Evolutionary conservation across 2,113 vertebrate species (phyloP).

Genomic region (Martes martes): DNA sequence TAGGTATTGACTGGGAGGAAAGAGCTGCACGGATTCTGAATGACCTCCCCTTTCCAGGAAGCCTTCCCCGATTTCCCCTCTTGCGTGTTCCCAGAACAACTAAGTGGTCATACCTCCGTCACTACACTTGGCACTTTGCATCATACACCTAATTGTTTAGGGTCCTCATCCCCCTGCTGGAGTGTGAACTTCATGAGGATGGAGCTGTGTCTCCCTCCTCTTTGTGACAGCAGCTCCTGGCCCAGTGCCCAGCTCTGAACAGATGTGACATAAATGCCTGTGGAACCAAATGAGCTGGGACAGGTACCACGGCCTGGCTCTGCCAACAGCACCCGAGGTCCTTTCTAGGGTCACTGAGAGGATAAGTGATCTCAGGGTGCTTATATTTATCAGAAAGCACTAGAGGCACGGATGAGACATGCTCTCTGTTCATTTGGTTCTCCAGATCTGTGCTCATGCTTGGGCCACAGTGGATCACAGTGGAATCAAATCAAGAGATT

Average conservation of each 20-base stretch:
- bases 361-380: neutral
- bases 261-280: neutral
- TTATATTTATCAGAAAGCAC: neutral
- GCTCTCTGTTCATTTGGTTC: neutral
- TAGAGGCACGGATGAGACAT: rapidly evolving
- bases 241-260: neutral
- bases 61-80: neutral
- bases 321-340: neutral
- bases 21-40: neutral
- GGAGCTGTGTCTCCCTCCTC: neutral
- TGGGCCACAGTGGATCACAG: neutral
- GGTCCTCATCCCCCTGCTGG: neutral
- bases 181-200: neutral
- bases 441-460: neutral
- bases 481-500: neutral
- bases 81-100: neutral
- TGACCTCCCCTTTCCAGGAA: conserved; percentile 15
- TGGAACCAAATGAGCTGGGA: conserved; percentile 1
- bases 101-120: neutral
- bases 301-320: neutral
- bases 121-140: neutral
- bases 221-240: neutral
- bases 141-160: neutral
- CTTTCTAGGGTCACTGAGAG: neutral
- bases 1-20: neutral